Percentiles rank a stretch among this genome's conserved stretches.
Conservation (phyloP, 2,113 vertebrate species). For the Colossoma macropomum region DNA sequence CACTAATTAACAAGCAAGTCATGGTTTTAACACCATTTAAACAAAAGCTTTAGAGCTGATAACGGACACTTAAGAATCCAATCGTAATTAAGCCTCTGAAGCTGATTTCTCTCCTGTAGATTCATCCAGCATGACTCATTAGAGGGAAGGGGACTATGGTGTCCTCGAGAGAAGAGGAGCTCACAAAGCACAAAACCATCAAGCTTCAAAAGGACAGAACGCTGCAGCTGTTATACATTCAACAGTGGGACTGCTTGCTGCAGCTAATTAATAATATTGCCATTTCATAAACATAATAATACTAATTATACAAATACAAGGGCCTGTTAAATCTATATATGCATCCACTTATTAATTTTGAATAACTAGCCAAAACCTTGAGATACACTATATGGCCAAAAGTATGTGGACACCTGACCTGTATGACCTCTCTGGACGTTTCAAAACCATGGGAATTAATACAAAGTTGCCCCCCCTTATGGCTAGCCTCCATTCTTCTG, state of each 20-base stretch:
- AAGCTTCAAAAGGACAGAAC: not conserved
- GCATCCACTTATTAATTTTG: no score
- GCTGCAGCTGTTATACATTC: not conserved
- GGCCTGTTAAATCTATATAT: no score
- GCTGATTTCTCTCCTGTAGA: not conserved
- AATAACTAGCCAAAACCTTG: no score
- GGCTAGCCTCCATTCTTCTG: no score
- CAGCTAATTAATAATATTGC: no score
- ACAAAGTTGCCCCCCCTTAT: no score
- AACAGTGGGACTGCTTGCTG: not conserved
- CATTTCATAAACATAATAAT: no score
- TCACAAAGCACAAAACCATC: conserved; percentile 4
- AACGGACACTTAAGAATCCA: conserved; percentile 4
- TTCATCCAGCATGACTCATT: conserved; percentile 6
- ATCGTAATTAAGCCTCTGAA: conserved; percentile 33
- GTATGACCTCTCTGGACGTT: no score
- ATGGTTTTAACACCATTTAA: conserved; percentile 6
- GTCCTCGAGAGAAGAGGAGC: not conserved
- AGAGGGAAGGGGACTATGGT: not conserved
- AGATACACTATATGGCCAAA: no score
- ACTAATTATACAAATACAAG: no score
- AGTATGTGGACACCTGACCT: no score
- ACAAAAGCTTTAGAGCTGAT: conserved; percentile 16
- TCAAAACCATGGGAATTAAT: no score
- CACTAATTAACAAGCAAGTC: conserved; percentile 37